These are phyloP conservation scores for Vulpes lagopus DNA, from an alignment of 2,113 vertebrate genomes.

Conservation along the genomic window DNA sequence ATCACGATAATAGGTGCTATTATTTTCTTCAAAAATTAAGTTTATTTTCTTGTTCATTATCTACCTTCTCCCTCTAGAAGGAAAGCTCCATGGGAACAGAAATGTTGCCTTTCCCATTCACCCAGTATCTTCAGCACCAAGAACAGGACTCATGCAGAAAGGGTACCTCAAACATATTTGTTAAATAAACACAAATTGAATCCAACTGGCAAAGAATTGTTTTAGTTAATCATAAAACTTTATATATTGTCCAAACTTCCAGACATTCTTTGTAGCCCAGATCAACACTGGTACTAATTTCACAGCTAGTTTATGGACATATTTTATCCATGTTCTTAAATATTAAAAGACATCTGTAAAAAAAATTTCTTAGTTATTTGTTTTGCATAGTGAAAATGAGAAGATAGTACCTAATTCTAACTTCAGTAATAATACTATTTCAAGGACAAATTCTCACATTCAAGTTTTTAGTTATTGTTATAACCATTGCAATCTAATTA, in stretches of 20 bases:
- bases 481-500: constrained; percentile 1
- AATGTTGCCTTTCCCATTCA: background rate
- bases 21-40: background rate
- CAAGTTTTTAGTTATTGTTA: background rate
- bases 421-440: constrained; percentile 14
- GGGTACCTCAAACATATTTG: background rate
- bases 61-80: background rate
- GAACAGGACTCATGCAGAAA: background rate
- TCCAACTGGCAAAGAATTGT: background rate
- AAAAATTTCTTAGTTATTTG: background rate
- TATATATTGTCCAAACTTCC: background rate
- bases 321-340: constrained; percentile 23
- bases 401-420: background rate
- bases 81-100: constrained; percentile 14
- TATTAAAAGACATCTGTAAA: background rate
- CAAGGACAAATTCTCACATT: constrained; percentile 15
- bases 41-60: background rate
- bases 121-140: background rate
- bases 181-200: constrained; percentile 20
- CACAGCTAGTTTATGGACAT: background rate
- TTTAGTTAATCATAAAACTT: background rate
- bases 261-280: background rate
- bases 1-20: background rate
- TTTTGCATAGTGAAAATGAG: constrained; percentile 40
- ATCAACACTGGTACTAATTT: background rate